Evolutionary conservation across 2,113 vertebrate genomes (phyloP), one percentile per base, ranked within the genome.

Genomic region (Channa maculata): DNA sequence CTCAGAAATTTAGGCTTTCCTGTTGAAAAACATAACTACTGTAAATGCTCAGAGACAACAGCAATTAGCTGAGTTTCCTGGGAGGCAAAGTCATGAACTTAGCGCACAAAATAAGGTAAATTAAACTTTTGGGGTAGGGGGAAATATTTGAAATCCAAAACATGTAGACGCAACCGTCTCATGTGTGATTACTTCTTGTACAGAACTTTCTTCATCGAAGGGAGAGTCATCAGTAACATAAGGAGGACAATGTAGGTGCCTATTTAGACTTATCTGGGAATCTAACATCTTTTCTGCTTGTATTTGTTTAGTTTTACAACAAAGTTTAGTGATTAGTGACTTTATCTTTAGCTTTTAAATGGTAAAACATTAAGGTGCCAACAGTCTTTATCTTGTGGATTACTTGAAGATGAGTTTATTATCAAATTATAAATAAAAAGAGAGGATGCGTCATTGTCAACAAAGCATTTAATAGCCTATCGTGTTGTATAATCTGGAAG

Each of bases 241-340:
- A 82, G 51, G 75, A 83, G 84, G 71, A 67, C 73, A 70, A 57
- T 65, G 36, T 79, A 72, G 60, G 54, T 3, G 15, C 57, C 49
- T 37, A 14, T 51, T 71, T 41, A 58, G 34, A 38, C 76, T 77
- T 62, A 65, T 69, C 45, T 60, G 71, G 72, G 63, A 72, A 50
- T 71, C 52, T 15, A 41, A 43, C 64, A 63, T 68, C 58, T 65
- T 52, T 53, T 37, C 14, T 64, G 43, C 43, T 66, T 45, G 39
- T 51, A 8, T 83, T 71, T 75, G 51, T 77, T 60, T 45, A n/a
- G 57, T 48, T 60, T 44, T 69, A 41, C 24, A 24, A 24, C 24
- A 24, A 1, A 24, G 24, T 24, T 24, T 24, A 24, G 24, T 24
- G 24, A 24, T 24, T 24, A 24, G 24, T 24, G 24, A 24, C 52